Evolutionary conservation across 2,797 vertebrate species (phyloP).

Genomic region (Pseudocheirus occidentalis): DNA sequence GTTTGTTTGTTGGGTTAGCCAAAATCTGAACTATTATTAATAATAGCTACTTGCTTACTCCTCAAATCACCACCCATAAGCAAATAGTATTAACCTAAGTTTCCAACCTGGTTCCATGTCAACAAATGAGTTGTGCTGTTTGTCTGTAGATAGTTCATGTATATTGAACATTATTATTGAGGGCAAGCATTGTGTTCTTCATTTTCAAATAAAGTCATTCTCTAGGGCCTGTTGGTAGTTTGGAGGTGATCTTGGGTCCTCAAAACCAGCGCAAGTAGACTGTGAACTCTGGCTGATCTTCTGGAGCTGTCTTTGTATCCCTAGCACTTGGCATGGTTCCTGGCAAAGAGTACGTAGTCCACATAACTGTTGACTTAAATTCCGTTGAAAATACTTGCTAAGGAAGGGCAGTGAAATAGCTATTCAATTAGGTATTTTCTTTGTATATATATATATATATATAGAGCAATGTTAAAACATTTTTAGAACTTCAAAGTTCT

Average conservation of each 20-base stretch:
- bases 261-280: neutral
- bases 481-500: neutral
- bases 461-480: neutral
- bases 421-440: neutral
- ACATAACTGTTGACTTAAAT: neutral
- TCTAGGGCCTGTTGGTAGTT: neutral
- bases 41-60: too few relatives aligned
- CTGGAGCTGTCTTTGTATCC: neutral
- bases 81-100: neutral
- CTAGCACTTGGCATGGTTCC: neutral
- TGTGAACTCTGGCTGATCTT: neutral
- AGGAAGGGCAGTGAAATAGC: neutral
- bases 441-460: neutral
- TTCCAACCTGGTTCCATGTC: neutral
- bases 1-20: too few relatives aligned
- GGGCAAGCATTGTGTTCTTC: neutral
- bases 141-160: neutral
- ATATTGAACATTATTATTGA: neutral
- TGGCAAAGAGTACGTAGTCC: neutral
- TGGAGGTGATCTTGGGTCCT: neutral
- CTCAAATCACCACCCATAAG: neutral
- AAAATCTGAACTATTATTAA: too few relatives aligned
- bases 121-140: neutral
- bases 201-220: neutral
- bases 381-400: neutral